Conservation (phyloP, 1,140 invertebrate genomes). For the Scylla paramamosain region DNA sequence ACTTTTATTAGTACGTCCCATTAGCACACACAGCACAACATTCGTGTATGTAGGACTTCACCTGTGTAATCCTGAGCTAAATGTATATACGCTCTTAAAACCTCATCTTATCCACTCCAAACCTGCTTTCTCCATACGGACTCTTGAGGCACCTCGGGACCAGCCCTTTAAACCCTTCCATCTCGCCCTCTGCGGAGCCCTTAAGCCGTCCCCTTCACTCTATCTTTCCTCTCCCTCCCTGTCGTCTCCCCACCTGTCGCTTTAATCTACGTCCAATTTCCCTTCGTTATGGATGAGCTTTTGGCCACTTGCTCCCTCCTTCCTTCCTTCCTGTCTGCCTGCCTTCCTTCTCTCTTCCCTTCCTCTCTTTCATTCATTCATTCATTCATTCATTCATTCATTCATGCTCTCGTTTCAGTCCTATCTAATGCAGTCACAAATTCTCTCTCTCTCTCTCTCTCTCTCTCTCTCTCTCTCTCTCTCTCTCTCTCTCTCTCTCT, state of each 20-base stretch:
- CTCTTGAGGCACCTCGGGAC: neutral
- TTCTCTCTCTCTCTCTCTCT: too few species aligned
- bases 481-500: neutral
- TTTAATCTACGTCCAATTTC: slow-evolving; percentile 46
- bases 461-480: neutral
- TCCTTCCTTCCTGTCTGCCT: neutral
- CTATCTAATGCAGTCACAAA: neutral
- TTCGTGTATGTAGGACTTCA: neutral
- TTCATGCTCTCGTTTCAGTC: neutral
- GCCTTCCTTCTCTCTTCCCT: neutral
- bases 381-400: neutral
- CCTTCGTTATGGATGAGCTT: slow-evolving; percentile 44
- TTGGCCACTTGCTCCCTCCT: neutral
- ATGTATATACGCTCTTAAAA: neutral
- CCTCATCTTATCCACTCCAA: neutral
- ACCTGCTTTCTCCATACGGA: neutral
- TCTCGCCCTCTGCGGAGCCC: neutral
- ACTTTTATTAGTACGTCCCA: too few species aligned
- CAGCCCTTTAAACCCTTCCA: neutral
- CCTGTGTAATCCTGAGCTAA: neutral
- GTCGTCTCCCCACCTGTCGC: slow-evolving; percentile 27
- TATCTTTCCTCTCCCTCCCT: neutral
- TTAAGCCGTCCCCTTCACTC: neutral
- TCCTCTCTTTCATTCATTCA: neutral
- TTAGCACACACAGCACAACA: too few species aligned